These are phyloP conservation scores for Oryzias sinensis DNA, from an alignment of 2,797 vertebrate genomes.

Conservation along the genomic window DNA sequence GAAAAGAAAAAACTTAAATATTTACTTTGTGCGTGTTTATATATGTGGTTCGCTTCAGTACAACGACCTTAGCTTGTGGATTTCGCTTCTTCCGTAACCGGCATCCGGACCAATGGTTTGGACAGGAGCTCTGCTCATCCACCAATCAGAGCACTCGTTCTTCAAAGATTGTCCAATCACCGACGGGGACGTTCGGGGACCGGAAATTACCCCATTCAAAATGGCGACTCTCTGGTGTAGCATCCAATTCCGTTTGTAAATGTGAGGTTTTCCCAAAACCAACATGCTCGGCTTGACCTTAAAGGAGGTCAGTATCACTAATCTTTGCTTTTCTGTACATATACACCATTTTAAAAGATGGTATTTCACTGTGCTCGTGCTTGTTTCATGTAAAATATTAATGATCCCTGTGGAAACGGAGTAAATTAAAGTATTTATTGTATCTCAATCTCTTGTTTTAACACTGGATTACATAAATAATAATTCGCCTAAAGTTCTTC, in stretches of 20 bases:
- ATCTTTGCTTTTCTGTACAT: too few species aligned
- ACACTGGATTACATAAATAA: too few species aligned
- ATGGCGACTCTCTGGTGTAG: slow-evolving; percentile 77
- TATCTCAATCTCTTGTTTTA: too few species aligned
- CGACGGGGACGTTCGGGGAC: slow-evolving; percentile 43
- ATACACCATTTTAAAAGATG: too few species aligned
- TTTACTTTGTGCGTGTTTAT: too few species aligned
- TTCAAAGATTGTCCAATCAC: slow-evolving; percentile 68
- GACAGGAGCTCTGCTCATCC: not conserved
- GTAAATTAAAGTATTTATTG: too few species aligned
- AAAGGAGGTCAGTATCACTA: slow-evolving; percentile 80
- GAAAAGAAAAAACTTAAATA: too few species aligned
- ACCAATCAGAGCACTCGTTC: slow-evolving; percentile 61
- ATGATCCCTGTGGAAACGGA: too few species aligned
- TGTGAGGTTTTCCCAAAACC: not conserved
- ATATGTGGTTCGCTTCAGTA: not conserved
- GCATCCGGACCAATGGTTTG: not conserved
- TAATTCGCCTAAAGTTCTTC: too few species aligned
- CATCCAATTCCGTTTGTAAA: slow-evolving; percentile 35
- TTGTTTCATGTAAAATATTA: too few species aligned
- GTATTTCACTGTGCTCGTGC: too few species aligned
- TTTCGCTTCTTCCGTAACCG: slow-evolving; percentile 5
- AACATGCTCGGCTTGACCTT: slow-evolving; percentile 84
- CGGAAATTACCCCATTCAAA: slow-evolving; percentile 37
- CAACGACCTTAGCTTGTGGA: slow-evolving; percentile 8